Conservation (phyloP, 1,140 invertebrate species). For the Cherax destructor region DNA sequence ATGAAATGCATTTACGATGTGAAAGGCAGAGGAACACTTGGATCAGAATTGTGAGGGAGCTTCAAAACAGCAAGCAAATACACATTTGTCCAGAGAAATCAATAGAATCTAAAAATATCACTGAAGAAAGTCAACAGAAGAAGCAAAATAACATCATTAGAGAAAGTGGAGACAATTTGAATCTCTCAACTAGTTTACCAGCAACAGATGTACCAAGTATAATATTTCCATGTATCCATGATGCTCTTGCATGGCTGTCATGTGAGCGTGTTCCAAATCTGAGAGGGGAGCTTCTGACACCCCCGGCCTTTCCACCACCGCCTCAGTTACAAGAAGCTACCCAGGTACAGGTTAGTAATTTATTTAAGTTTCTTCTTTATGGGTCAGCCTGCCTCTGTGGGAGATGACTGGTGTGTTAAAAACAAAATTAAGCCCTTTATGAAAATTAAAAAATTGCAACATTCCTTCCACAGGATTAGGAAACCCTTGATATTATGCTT, state of each 20-base stretch:
- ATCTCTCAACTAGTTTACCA: constrained; percentile 3
- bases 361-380: not conserved
- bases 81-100: too few relatives aligned
- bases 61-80: not conserved
- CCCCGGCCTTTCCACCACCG: constrained; percentile 48
- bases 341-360: constrained; percentile 50
- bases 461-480: too few relatives aligned
- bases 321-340: constrained; percentile 42
- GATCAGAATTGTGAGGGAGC: constrained; percentile 69
- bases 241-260: constrained; percentile 66
- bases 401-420: too few relatives aligned
- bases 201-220: constrained; percentile 62
- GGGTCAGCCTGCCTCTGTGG: too few relatives aligned
- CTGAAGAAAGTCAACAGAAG: not conserved
- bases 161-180: constrained; percentile 12
- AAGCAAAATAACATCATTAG: not conserved
- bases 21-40: constrained; percentile 76
- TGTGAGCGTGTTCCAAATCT: constrained; percentile 52
- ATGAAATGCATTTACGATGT: constrained; percentile 66
- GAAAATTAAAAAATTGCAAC: too few relatives aligned
- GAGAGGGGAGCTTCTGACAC: constrained; percentile 32
- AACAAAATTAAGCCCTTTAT: too few relatives aligned
- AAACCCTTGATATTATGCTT: too few relatives aligned
- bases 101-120: too few relatives aligned
- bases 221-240: constrained; percentile 67